These are phyloP conservation scores for Oplegnathus fasciatus DNA, from an alignment of 2,113 vertebrate species.

Conservation along the genomic window DNA sequence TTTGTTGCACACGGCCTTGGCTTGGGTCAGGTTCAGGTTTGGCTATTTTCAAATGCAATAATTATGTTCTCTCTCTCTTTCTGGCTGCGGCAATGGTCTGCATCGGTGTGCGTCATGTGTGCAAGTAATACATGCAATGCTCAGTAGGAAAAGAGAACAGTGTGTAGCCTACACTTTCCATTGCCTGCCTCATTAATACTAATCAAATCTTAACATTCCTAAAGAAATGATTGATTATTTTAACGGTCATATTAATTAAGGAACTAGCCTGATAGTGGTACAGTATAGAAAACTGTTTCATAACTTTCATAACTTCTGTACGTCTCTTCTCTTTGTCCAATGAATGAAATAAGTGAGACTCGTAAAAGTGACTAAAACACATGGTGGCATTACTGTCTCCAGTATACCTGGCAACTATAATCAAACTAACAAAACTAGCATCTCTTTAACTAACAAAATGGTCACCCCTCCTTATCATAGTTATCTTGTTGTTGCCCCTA, in stretches of 20 bases:
- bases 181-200: neutral
- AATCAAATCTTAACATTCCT: neutral
- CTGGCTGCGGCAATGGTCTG: neutral
- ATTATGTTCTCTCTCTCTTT: neutral
- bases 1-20: neutral
- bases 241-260: neutral
- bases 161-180: no score
- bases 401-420: neutral
- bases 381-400: neutral
- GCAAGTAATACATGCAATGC: neutral
- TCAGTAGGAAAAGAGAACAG: neutral
- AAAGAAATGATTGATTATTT: neutral
- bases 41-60: neutral
- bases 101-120: neutral
- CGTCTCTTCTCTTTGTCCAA: neutral
- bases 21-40: neutral
- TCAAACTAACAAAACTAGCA: neutral
- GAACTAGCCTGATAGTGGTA: neutral
- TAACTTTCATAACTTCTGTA: neutral
- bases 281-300: neutral
- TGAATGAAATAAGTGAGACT: neutral
- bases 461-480: neutral
- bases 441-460: neutral
- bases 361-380: neutral
- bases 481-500: neutral